These are phyloP conservation scores for Remorina albescens DNA, from an alignment of 2,797 vertebrate genomes.

Conservation along the genomic window DNA sequence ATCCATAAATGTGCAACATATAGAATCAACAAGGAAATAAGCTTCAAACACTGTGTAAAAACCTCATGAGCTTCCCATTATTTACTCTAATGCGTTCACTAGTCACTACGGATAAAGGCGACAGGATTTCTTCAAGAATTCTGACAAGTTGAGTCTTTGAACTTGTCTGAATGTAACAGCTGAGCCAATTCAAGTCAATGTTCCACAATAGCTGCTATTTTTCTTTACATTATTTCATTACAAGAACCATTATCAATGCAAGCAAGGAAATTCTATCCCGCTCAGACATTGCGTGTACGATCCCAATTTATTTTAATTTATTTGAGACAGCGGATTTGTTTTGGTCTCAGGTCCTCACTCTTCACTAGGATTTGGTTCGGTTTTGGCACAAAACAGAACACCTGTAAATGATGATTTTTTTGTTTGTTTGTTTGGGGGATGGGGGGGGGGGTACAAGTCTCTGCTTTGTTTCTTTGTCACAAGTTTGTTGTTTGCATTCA, in stretches of 20 bases:
- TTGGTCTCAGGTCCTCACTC: slow-evolving; percentile 34
- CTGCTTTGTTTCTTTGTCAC: not conserved
- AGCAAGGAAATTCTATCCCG: slow-evolving; percentile 12
- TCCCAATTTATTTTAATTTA: slow-evolving; percentile 16
- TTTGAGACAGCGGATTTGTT: slow-evolving; percentile 35
- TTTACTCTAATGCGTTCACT: slow-evolving; percentile 5
- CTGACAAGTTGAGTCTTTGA: slow-evolving; percentile 4
- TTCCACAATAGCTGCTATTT: slow-evolving; percentile 14
- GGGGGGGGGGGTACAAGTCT: no score
- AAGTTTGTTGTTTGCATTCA: slow-evolving; percentile 10
- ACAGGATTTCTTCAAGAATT: not conserved
- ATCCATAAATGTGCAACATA: slow-evolving; percentile 34
- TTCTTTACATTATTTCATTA: not conserved
- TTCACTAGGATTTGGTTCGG: slow-evolving; percentile 27
- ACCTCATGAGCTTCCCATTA: not conserved
- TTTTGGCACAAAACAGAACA: slow-evolving; percentile 17
- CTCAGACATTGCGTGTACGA: slow-evolving; percentile 40
- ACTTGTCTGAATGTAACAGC: slow-evolving; percentile 2
- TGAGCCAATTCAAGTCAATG: slow-evolving; percentile 11
- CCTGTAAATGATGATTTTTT: not conserved
- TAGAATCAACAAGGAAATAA: slow-evolving; percentile 16
- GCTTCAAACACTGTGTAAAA: slow-evolving; percentile 7
- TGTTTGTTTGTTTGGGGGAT: slow-evolving; percentile 1
- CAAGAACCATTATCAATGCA: slow-evolving; percentile 18
- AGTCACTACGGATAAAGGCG: slow-evolving; percentile 2